Evolutionary conservation across 2,888 invertebrate genomes (phyloP), one percentile per base, ranked within the genome.

Genomic region (Drosophila crucigera): DNA sequence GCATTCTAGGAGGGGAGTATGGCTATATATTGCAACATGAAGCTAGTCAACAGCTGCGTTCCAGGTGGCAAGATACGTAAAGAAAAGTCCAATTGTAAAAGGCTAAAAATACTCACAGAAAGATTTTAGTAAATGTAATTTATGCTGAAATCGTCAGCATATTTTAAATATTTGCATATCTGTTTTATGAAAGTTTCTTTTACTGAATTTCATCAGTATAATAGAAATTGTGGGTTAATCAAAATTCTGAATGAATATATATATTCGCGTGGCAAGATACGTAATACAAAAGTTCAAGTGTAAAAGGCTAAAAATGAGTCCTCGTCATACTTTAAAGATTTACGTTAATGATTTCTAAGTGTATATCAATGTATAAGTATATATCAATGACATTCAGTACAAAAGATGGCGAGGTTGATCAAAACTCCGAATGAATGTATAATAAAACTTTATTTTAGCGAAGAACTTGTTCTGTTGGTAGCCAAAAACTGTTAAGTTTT

Each of bases 1-100:
- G 41, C 10, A 10, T 41, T 19, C 4, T 4, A 10, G 0, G 5
- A 41, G n/a, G 9, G n/a, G 19, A 10, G 10, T 10, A 37, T 49
- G 37, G 33, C 28, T 54, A 39, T 35, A 30, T 16, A 53, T 60
- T 71, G 7, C 56, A 64, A 41, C 47, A 61, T 59, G 22, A 28
- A 25, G 41, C 25, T 11, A 16, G 30, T 37, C 25, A 54, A 31
- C 37, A 54, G 41, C 10, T 58, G 52, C 16, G 25, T 47, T 31
- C 11, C 10, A 22, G 31, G 22, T 14, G 33, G 11, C 22, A 31
- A 22, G 33, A 14, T 6, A 6, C 7, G 19, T 28, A 55, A 6
- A 37, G 5, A 19, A 19, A 35, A 11, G 22, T 7, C 7, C 22
- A 47, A 7, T 47, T 14, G 14, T 7, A 22, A 47, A 25, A 22